phyloP scores from a whole-genome alignment of 2,888 invertebrate species.

The Altica lythri region DNA sequence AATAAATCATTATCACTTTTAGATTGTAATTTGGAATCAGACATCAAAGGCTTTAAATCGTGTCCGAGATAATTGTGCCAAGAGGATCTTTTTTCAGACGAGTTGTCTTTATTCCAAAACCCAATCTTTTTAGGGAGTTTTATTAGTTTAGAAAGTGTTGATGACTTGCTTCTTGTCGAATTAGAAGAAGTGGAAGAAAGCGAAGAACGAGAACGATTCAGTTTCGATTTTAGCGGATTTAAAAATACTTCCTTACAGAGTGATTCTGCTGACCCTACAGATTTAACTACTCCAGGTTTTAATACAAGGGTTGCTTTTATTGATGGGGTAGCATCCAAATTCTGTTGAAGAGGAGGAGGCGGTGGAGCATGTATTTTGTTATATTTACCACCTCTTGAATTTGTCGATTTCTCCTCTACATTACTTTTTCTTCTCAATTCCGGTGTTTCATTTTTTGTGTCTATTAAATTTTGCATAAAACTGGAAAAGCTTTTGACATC shows the following conservation, averaged over 20 bases:
- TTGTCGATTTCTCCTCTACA: neutral
- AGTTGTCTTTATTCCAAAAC: slow-evolving; percentile 62
- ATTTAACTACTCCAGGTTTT: slow-evolving; percentile 57
- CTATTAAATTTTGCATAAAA: slow-evolving; percentile 32
- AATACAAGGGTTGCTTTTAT: slow-evolving; percentile 60
- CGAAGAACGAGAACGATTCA: slow-evolving; percentile 40
- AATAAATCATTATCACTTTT: slow-evolving; percentile 48
- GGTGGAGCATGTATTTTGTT: slow-evolving; percentile 61
- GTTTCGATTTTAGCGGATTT: slow-evolving; percentile 50
- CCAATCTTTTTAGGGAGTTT: slow-evolving; percentile 63
- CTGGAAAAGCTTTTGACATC: slow-evolving; percentile 30
- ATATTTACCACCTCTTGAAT: slow-evolving; percentile 57
- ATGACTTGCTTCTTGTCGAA: slow-evolving; percentile 30
- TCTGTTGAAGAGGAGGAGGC: slow-evolving; percentile 48
- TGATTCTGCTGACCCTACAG: slow-evolving; percentile 40
- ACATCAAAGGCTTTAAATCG: slow-evolving; percentile 22
- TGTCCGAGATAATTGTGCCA: slow-evolving; percentile 42
- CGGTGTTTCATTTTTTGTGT: slow-evolving; percentile 20
- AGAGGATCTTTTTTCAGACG: slow-evolving; percentile 39
- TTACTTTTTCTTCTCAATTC: too few relatives aligned
- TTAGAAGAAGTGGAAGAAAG: slow-evolving; percentile 37
- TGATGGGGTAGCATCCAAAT: slow-evolving; percentile 27
- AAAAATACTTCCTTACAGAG: slow-evolving; percentile 47
- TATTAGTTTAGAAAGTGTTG: slow-evolving; percentile 53
- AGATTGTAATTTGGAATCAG: slow-evolving; percentile 45